Conservation (phyloP, 2,797 vertebrate genomes). For the Sitta carolinensis region DNA sequence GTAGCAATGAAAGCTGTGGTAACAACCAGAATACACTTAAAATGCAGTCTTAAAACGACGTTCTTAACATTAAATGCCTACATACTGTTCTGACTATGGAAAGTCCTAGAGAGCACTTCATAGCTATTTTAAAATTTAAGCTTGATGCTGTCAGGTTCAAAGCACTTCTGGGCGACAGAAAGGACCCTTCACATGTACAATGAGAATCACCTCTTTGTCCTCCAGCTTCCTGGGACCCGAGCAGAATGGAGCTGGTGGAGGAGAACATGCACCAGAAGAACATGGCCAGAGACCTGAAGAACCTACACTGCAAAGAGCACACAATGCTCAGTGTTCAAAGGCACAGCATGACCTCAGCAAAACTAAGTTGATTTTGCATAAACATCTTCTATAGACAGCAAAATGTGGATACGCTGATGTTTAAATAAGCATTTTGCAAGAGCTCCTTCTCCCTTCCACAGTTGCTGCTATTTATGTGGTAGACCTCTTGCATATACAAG, state of each 20-base stretch:
- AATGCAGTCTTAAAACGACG: not conserved
- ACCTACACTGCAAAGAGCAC: not conserved
- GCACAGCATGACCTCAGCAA: not conserved
- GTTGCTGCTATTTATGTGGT: not conserved
- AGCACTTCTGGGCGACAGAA: not conserved
- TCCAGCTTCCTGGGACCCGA: not conserved
- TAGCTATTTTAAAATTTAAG: not conserved
- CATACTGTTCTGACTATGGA: not conserved
- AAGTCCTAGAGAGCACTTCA: not conserved
- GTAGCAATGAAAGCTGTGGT: not conserved
- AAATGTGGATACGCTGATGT: not conserved
- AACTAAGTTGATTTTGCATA: constrained; percentile 14
- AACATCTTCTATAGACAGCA: not conserved
- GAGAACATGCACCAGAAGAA: not conserved
- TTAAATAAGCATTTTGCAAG: not conserved
- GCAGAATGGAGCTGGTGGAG: not conserved
- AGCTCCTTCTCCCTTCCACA: not conserved
- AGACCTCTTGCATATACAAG: not conserved
- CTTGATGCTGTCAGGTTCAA: not conserved
- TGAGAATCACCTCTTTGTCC: not conserved
- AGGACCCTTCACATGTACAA: not conserved
- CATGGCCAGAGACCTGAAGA: not conserved
- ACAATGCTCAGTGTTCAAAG: not conserved
- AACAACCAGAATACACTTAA: not conserved
- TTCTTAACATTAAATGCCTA: not conserved